Evolutionary conservation across 2,113 vertebrate species (phyloP), one percentile per base, ranked within the genome.

Genomic region (Toxotes jaculatrix): DNA sequence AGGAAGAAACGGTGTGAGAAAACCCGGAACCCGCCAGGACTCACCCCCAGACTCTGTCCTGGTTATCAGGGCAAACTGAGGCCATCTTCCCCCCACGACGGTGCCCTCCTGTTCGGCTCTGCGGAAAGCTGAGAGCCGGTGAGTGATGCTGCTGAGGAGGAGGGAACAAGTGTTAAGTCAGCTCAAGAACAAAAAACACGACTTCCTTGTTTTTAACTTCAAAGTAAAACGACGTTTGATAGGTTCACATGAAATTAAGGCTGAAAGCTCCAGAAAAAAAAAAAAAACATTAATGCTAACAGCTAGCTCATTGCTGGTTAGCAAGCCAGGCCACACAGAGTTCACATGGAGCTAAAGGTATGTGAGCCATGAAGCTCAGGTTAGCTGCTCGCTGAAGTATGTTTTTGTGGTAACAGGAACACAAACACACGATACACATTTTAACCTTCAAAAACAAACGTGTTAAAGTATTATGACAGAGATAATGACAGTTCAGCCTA

Each of bases 61-160:
- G 75, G 4, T 6, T 5, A 7, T 0, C 0, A 7, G 2, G 1
- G 60, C 6, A n/a, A n/a, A 1, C 71, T 64, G 56, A 74, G 57
- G 63, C 73, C 87, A 79, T 83, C n/a, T 32, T 53, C 59, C 77
- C 59, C 77, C 80, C 63, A 31, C 42, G 34, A 23, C 34, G 59
- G 31, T 42, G 74, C 42, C 1, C 77, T 74, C 57, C 67, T 21
- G 23, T 49, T 61, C 81, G 53, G 80, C 64, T 81, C 80, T 63
- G 76, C 68, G 61, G 57, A 45, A 34, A 60, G 82, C 80, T 77
- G 72, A 31, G 81, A 80, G 85, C 72, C 67, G 84, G 79, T 16
- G 73, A 84, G 36, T 56, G 88, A 74, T 71, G 89, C 74, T 64
- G 11, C 49, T 2, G 21, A 65, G 32, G 80, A 85, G 71, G 59